Conservation (phyloP, 2,888 invertebrate genomes). For the Sesia apiformis region DNA sequence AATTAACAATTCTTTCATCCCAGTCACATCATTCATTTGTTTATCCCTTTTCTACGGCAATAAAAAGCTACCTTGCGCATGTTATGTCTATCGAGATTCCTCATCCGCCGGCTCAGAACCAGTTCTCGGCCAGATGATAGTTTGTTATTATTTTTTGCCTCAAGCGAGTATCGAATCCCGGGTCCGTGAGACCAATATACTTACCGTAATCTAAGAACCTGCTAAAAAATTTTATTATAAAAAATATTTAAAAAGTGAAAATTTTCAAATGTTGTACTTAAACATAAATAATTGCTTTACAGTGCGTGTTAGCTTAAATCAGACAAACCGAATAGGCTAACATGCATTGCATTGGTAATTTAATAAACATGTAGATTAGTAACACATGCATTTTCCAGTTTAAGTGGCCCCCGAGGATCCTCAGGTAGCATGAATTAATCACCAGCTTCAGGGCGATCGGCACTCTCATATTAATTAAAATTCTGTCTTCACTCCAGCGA, state of each 20-base stretch:
- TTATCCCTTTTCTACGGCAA: constrained; percentile 25
- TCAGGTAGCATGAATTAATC: constrained; percentile 28
- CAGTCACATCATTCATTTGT: constrained; percentile 18
- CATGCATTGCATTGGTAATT: neutral
- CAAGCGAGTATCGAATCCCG: neutral
- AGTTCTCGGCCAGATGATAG: constrained; percentile 58
- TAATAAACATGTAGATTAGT: neutral
- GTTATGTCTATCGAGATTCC: constrained; percentile 39
- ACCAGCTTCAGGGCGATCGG: constrained; percentile 21
- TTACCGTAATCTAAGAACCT: neutral
- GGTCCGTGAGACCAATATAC: neutral
- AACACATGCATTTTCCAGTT: constrained; percentile 4
- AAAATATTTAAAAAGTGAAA: too few species aligned
- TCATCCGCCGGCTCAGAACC: constrained; percentile 48
- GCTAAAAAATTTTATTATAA: too few species aligned
- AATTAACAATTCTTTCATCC: neutral
- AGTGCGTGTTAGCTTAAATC: too few species aligned
- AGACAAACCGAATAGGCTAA: too few species aligned
- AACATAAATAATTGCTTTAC: too few species aligned
- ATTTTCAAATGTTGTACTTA: too few species aligned
- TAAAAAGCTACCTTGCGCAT: constrained; percentile 44
- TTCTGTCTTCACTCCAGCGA: constrained; percentile 31
- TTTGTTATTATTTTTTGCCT: constrained; percentile 62
- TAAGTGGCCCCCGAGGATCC: constrained; percentile 9
- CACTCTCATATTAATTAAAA: constrained; percentile 37